Evolutionary conservation across 2,797 vertebrate species (phyloP).

Genomic region (Loris lydekkerianus): DNA sequence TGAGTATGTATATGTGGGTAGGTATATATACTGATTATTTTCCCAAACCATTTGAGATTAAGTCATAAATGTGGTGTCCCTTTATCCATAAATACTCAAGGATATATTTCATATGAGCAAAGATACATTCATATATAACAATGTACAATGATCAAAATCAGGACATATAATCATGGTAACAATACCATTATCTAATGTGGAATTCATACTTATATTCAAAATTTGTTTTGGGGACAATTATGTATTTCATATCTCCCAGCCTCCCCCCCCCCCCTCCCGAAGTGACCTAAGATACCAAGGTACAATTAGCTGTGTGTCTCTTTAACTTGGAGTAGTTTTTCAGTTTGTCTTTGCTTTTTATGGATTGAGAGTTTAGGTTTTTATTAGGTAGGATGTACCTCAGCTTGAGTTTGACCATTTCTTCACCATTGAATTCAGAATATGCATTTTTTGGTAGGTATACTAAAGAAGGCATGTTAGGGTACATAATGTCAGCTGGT

Average conservation of each 20-base stretch:
- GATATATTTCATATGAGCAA: not conserved
- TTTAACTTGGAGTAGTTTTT: constrained; percentile 51
- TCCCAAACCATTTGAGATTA: constrained; percentile 9
- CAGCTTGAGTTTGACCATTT: constrained; percentile 35
- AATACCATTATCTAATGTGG: not conserved
- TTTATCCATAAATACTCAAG: constrained; percentile 2
- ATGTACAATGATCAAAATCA: not conserved
- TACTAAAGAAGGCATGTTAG: not conserved
- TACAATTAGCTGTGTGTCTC: not conserved
- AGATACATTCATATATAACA: not conserved
- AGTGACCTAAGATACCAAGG: not conserved
- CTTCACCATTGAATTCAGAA: constrained; percentile 14
- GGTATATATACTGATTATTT: not conserved
- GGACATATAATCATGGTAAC: not conserved
- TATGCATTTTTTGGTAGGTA: not conserved
- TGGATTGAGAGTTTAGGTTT: not conserved
- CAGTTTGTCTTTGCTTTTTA: constrained; percentile 43
- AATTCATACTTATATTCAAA: not conserved
- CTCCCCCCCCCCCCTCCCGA: too few relatives aligned
- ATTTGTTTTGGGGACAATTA: constrained; percentile 15
- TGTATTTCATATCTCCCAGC: not conserved
- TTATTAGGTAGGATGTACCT: not conserved
- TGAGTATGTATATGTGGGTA: not conserved
- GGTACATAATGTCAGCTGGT: not conserved
- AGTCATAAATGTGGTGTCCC: not conserved